These are phyloP conservation scores for Nemotelus nigrinus DNA, from an alignment of 2,888 invertebrate genomes.

Conservation along the genomic window DNA sequence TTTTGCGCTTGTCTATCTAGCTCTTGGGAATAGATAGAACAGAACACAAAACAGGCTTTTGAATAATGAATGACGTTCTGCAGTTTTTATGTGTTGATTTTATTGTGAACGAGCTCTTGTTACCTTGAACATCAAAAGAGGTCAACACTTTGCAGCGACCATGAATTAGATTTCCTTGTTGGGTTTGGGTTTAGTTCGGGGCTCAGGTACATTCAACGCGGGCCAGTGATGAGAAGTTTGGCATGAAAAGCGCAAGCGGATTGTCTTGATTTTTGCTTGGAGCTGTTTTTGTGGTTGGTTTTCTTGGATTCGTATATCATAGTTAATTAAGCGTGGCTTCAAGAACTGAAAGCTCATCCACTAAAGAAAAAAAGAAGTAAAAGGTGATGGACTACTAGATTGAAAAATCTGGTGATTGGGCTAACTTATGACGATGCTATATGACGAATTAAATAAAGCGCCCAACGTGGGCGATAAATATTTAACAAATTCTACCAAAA, in stretches of 20 bases:
- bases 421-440: no score
- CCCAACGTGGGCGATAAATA: no score
- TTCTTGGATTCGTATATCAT: background rate
- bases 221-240: background rate
- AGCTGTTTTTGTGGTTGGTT: slow-evolving; percentile 5
- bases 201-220: background rate
- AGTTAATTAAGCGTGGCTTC: background rate
- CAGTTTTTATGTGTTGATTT: slow-evolving; percentile 37
- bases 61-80: slow-evolving; percentile 41
- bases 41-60: slow-evolving; percentile 31
- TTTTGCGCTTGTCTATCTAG: background rate
- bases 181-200: background rate
- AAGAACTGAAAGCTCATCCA: slow-evolving; percentile 4
- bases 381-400: no score
- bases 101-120: slow-evolving; percentile 24
- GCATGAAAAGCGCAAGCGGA: slow-evolving; percentile 17
- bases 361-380: background rate
- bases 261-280: slow-evolving; percentile 13
- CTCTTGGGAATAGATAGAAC: slow-evolving; percentile 1
- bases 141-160: slow-evolving; percentile 46
- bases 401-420: no score
- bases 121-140: slow-evolving; percentile 45
- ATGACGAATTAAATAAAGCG: no score
- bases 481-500: no score
- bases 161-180: slow-evolving; percentile 45